These are phyloP conservation scores for Chironomus riparius DNA, from an alignment of 2,888 invertebrate genomes.

Conservation along the genomic window DNA sequence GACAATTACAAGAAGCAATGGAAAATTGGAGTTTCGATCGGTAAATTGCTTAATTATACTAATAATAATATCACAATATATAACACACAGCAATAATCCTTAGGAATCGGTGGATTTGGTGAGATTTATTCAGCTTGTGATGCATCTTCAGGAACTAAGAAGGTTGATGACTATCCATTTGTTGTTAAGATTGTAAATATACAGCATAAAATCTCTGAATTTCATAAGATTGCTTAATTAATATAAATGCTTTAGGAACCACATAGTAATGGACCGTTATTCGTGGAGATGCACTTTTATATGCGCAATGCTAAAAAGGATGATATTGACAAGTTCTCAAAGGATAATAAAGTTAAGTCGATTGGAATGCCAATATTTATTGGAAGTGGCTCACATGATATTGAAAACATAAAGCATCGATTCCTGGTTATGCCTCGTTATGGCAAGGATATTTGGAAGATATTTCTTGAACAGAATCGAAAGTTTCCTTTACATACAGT, in stretches of 20 bases:
- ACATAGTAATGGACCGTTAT: slow-evolving; percentile 84
- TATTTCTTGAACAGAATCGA: slow-evolving; percentile 58
- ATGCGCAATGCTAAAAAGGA: slow-evolving; percentile 62
- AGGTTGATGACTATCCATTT: slow-evolving; percentile 51
- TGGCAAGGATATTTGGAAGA: slow-evolving; percentile 73
- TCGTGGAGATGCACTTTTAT: slow-evolving; percentile 89
- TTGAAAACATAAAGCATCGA: slow-evolving; percentile 67
- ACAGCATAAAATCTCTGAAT: no score
- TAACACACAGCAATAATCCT: no score
- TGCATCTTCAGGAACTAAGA: slow-evolving; percentile 46
- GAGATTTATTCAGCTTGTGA: slow-evolving; percentile 80
- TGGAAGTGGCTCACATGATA: slow-evolving; percentile 73
- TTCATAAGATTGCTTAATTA: no score
- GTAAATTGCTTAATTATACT: no score
- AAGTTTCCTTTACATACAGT: slow-evolving; percentile 64
- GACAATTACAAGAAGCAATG: slow-evolving; percentile 73
- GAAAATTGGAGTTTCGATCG: slow-evolving; percentile 74
- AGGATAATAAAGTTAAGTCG: slow-evolving; percentile 54
- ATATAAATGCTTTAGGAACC: slow-evolving; percentile 59
- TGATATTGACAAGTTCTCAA: slow-evolving; percentile 63
- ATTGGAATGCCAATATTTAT: slow-evolving; percentile 80
- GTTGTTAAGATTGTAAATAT: slow-evolving; percentile 71
- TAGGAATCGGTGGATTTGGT: slow-evolving; percentile 85
- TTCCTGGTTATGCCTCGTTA: slow-evolving; percentile 86
- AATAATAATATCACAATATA: no score